Percentiles rank a stretch among this genome's conserved stretches.
phyloP scores from a whole-genome alignment of 1,140 invertebrate species.

The Drosophila tani region DNA sequence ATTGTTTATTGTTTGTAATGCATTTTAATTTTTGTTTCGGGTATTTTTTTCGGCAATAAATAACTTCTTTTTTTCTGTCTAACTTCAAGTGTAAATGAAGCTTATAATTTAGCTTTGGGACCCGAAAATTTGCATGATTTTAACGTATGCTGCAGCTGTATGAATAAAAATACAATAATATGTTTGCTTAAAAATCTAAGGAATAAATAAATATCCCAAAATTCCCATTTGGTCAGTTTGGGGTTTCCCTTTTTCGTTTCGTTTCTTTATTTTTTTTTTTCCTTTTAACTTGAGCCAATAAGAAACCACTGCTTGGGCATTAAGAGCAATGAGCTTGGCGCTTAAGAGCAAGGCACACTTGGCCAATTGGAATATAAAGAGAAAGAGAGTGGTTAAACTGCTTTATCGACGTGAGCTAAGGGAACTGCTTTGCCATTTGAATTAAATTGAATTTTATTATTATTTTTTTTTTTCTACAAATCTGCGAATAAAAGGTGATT shows the following conservation, averaged over 20 bases:
- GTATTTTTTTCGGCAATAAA: slow-evolving; percentile 33
- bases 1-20: slow-evolving; percentile 47
- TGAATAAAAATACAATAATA: slow-evolving; percentile 6
- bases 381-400: slow-evolving; percentile 27
- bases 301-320: slow-evolving; percentile 5
- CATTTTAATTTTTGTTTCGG: slow-evolving; percentile 37
- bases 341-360: slow-evolving; percentile 3
- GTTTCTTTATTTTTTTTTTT: background rate
- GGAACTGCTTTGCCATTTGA: background rate
- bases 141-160: slow-evolving; percentile 17
- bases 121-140: slow-evolving; percentile 34
- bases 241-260: background rate
- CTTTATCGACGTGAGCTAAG: slow-evolving; percentile 26
- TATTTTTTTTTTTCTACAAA: too few species aligned
- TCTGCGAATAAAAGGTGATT: too few species aligned
- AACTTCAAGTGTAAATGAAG: slow-evolving; percentile 13
- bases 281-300: slow-evolving; percentile 16
- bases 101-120: slow-evolving; percentile 11
- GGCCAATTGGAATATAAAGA: background rate
- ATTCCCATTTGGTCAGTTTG: slow-evolving; percentile 5
- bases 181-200: background rate
- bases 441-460: background rate
- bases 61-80: slow-evolving; percentile 10
- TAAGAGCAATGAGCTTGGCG: background rate
- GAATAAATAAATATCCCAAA: background rate